These are phyloP conservation scores for Spongilla lacustris DNA, from an alignment of 37 sponge, comb jelly and placozoan species.

Conservation along the genomic window DNA sequence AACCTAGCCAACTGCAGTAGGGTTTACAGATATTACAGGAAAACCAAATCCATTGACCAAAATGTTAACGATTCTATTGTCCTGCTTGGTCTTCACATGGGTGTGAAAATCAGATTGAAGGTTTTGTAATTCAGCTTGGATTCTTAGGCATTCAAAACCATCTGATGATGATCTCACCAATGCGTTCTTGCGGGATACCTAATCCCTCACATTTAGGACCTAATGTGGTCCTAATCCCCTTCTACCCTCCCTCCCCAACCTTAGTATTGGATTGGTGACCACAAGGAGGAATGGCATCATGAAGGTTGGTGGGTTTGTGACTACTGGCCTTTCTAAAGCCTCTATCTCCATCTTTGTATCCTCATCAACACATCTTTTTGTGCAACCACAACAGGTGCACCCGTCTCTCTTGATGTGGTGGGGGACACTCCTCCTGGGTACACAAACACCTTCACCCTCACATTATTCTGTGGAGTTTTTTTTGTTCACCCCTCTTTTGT, in stretches of 20 bases:
- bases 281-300: no score
- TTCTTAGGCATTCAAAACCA: neutral
- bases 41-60: neutral
- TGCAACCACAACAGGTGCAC: neutral
- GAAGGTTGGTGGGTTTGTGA: no score
- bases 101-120: slow-evolving; percentile 3
- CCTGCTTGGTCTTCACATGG: neutral
- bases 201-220: neutral
- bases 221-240: no score
- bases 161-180: neutral
- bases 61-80: neutral
- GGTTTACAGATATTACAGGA: neutral
- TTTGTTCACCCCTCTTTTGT: neutral
- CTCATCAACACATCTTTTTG: neutral
- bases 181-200: neutral
- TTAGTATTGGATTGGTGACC: no score
- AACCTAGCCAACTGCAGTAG: neutral
- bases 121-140: neutral
- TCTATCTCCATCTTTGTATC: neutral
- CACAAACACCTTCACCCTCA: neutral
- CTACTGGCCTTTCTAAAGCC: no score
- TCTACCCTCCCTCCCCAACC: no score
- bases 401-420: neutral
- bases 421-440: neutral
- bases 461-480: neutral